Evolutionary conservation across 1,140 invertebrate genomes (phyloP).

Genomic region (Magallana angulata): DNA sequence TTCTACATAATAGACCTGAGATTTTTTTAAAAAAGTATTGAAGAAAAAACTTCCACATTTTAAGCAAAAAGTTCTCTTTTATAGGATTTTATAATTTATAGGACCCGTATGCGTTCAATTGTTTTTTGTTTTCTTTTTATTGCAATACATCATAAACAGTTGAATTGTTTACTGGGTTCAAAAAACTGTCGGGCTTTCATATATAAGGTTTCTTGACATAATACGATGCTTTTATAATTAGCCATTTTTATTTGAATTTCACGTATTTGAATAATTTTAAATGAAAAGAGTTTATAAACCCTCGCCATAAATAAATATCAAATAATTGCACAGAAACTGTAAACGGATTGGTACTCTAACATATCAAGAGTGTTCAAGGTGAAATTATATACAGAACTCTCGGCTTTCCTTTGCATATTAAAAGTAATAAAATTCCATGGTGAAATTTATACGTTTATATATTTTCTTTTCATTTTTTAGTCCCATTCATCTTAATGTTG

Average conservation of each 20-base stretch:
- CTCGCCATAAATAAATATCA: conserved; percentile 8
- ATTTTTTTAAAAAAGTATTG: not conserved
- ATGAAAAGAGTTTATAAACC: not conserved
- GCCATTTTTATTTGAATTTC: conserved; percentile 1
- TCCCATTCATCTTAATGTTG: not conserved
- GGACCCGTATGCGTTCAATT: not conserved
- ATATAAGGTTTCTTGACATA: not conserved
- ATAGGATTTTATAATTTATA: conserved; percentile 2
- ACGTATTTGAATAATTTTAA: not conserved
- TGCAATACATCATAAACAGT: not conserved
- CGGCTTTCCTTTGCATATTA: conserved; percentile 6
- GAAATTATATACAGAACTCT: not conserved
- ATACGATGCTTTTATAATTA: conserved; percentile 30
- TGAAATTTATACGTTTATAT: conserved; percentile 17
- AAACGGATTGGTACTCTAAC: not conserved
- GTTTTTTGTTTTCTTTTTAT: not conserved
- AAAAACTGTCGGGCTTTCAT: not conserved
- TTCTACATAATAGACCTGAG: not conserved
- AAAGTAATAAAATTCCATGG: conserved; percentile 20
- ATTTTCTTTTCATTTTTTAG: not conserved
- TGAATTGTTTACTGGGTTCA: not conserved
- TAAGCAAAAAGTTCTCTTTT: not conserved
- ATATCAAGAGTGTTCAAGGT: not conserved
- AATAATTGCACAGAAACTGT: not conserved
- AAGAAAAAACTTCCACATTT: not conserved